Conservation (phyloP, 2,888 invertebrate genomes). For the Brenthis ino region DNA sequence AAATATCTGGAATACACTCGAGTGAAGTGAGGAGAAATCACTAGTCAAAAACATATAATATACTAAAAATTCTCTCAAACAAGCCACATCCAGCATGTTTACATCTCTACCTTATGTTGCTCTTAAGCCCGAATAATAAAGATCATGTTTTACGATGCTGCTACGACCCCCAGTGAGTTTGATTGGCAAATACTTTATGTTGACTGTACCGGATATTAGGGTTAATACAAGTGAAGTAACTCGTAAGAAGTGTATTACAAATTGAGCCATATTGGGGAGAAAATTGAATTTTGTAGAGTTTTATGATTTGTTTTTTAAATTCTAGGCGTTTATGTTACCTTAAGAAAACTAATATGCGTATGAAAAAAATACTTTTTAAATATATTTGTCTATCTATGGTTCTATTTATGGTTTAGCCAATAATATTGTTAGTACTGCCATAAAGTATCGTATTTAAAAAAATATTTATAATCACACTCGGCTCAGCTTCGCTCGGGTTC, state of each 20-base stretch:
- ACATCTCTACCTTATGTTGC: constrained; percentile 43
- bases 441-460: no score
- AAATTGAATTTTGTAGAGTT: not conserved
- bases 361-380: no score
- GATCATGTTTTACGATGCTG: constrained; percentile 59
- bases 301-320: not conserved
- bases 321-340: not conserved
- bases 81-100: constrained; percentile 28
- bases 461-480: no score
- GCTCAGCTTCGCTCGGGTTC: no score
- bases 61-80: not conserved
- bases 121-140: constrained; percentile 58
- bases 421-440: no score
- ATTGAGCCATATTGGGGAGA: constrained; percentile 5
- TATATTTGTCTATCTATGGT: no score
- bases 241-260: constrained; percentile 24
- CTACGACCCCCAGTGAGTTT: constrained; percentile 47
- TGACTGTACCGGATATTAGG: constrained; percentile 33
- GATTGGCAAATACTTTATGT: constrained; percentile 51
- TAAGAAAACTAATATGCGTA: no score
- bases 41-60: no score
- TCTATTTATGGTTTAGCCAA: no score
- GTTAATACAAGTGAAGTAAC: constrained; percentile 29
- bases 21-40: no score
- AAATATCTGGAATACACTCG: no score